Evolutionary conservation across 2,113 vertebrate species (phyloP).

Genomic region (Atlantisia rogersi): DNA sequence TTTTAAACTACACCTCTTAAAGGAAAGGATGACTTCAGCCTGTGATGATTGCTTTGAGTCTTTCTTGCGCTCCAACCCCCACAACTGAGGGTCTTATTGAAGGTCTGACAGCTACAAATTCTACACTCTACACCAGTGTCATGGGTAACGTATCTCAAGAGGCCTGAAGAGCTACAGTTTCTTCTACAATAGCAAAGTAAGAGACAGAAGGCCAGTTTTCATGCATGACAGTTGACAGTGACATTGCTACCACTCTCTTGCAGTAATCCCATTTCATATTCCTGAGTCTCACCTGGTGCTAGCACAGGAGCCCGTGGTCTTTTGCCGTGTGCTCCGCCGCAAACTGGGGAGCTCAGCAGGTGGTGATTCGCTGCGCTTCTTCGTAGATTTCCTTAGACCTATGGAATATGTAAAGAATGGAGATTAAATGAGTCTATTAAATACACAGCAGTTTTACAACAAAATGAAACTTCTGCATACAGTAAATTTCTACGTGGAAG

Average conservation of each 20-base stretch:
- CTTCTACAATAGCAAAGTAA: neutral
- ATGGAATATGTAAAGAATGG: neutral
- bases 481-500: neutral
- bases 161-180: neutral
- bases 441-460: neutral
- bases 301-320: slow-evolving; percentile 99
- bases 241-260: neutral
- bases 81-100: neutral
- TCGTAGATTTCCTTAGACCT: slow-evolving; percentile 97
- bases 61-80: neutral
- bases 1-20: neutral
- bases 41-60: neutral
- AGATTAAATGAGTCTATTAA: neutral
- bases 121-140: too few relatives aligned
- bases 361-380: slow-evolving; percentile 99
- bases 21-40: neutral
- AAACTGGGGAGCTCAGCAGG: slow-evolving; percentile 99
- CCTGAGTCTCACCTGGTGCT: slow-evolving; percentile 89
- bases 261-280: neutral
- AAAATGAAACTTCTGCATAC: neutral
- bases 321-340: slow-evolving; percentile 99
- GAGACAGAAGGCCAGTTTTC: neutral
- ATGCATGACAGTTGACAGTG: neutral
- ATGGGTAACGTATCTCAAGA: neutral
- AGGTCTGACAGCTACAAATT: neutral